Base-by-base conservation (phyloP, 64 coral and sea anemone species). In the Montipora sp. region DNA sequence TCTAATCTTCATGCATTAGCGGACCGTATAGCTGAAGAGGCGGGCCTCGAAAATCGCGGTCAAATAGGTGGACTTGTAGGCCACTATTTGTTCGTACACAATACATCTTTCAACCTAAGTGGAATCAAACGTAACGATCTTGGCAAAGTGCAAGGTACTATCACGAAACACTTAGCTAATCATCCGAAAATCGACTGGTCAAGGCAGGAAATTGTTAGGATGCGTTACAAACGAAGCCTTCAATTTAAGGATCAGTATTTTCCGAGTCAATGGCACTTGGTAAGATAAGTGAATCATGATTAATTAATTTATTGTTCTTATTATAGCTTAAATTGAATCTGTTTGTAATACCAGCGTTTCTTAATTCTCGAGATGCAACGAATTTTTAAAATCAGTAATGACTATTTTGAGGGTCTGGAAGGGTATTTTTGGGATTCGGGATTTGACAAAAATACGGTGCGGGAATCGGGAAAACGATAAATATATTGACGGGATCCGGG, bases 201-300 rank as follows among this genome's bases (percentile, higher is more conserved):
- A 15, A 93, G 91, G n/a, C 94, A 95, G 74, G 98, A 99, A 68
- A 80, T 88, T n/a, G 89, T 99, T 67, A 58, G 91, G 36, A 93
- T 80, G 81, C 81, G 98, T 70, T 89, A 90, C 12, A 94, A 94
- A 77, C 70, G 98, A 87, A 94, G 92, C 77, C 88, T 99, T 8
- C 95, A 93, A 77, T 99, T 99, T 63, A 95, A 96, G 77, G 98
- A 99, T 87, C 98, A 99, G 20, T 99, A 99, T 77, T 99, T 99
- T 63, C 98, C 98, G 13, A 99, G 91, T 77, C 98, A 99, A 48
- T 99, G 98, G 98, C 98, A 99, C 84, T 99, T 99, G 98, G 97
- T 98, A 92, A 66, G 95, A 89, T 53, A 59, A 73, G 78, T 71
- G 5, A 78, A 47, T 44, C 75, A 92, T 94, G 65, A 95, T 92